These are phyloP conservation scores for Nerophis ophidion DNA, from an alignment of 2,113 vertebrate species.

Conservation along the genomic window DNA sequence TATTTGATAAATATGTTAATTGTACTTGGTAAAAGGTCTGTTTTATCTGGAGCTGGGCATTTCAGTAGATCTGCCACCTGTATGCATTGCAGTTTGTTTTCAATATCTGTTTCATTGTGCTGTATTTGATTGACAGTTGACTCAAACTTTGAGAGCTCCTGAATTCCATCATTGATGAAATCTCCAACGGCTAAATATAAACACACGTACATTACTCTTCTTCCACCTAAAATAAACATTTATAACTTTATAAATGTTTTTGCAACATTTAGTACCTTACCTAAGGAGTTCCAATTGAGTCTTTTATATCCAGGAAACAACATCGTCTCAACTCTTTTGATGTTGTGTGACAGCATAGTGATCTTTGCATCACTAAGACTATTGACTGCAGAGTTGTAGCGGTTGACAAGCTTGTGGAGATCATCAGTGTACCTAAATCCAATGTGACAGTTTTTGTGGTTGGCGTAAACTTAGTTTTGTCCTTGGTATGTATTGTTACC, in stretches of 20 bases:
- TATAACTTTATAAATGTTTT: not conserved
- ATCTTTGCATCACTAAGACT: slow-evolving; percentile 7
- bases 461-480: not conserved
- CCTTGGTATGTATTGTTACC: not conserved
- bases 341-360: not conserved
- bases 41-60: slow-evolving; percentile 56
- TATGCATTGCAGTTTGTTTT: slow-evolving; percentile 72
- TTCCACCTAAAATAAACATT: not conserved
- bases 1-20: not conserved
- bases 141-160: slow-evolving; percentile 78
- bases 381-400: not conserved
- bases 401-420: slow-evolving; percentile 2
- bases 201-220: not conserved
- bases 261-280: slow-evolving; percentile 65
- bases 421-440: slow-evolving; percentile 1
- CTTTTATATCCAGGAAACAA: slow-evolving; percentile 76
- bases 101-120: slow-evolving; percentile 77
- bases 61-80: slow-evolving; percentile 81
- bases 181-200: slow-evolving; percentile 1
- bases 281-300: slow-evolving; percentile 85
- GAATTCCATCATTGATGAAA: slow-evolving; percentile 4
- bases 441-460: not conserved
- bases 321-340: slow-evolving; percentile 23
- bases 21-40: slow-evolving; percentile 75
- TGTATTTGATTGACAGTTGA: slow-evolving; percentile 81